These are phyloP conservation scores for Priocnemis perturbator DNA, from an alignment of 2,888 invertebrate genomes.

Conservation along the genomic window DNA sequence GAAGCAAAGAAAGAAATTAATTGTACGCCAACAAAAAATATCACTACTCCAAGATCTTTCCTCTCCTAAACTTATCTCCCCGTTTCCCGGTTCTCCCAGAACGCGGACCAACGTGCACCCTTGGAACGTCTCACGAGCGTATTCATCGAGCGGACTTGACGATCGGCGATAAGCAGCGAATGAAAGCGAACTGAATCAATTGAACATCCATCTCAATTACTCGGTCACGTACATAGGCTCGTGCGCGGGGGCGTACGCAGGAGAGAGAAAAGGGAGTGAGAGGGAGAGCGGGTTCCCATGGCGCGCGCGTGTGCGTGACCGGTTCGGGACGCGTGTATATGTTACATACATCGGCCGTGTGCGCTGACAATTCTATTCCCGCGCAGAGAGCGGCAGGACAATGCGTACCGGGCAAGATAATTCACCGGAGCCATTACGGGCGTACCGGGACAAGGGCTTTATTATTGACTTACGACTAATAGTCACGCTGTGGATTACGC, in stretches of 20 bases:
- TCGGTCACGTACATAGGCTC: slow-evolving; percentile 33
- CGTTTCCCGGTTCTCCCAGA: too few species aligned
- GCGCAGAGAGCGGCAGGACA: slow-evolving; percentile 54
- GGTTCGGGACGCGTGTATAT: slow-evolving; percentile 25
- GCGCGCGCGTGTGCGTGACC: not conserved
- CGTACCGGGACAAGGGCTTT: slow-evolving; percentile 67
- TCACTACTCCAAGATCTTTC: too few species aligned
- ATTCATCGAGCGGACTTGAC: slow-evolving; percentile 20
- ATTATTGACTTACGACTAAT: slow-evolving; percentile 74
- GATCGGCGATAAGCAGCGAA: slow-evolving; percentile 33
- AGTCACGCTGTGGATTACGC: slow-evolving; percentile 69
- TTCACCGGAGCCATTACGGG: slow-evolving; percentile 68
- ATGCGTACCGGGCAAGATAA: slow-evolving; percentile 65
- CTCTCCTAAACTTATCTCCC: too few species aligned
- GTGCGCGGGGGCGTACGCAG: not conserved
- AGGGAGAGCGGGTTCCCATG: too few species aligned
- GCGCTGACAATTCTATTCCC: slow-evolving; percentile 66
- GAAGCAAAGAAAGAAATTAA: too few species aligned
- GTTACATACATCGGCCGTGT: slow-evolving; percentile 19
- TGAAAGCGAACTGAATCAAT: slow-evolving; percentile 60
- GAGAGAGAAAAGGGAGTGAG: too few species aligned
- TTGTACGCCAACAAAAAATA: too few species aligned
- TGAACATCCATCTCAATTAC: slow-evolving; percentile 71
- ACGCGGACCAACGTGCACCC: too few species aligned
- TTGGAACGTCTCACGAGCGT: too few species aligned